These are phyloP conservation scores for Lacanobia wlatinum DNA, from an alignment of 2,888 invertebrate species.

Conservation along the genomic window DNA sequence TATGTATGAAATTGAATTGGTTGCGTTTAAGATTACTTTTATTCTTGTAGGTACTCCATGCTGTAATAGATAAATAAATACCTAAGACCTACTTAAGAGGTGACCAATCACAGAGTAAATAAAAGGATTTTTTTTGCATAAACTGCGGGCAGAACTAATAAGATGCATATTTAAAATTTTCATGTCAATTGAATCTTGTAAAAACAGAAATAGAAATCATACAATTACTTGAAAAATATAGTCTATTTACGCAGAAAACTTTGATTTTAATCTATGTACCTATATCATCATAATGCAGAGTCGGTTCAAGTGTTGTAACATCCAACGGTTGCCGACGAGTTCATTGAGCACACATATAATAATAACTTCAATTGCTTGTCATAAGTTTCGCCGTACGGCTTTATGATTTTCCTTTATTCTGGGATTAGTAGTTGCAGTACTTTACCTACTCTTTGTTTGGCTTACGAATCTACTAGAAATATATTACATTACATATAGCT, in stretches of 20 bases:
- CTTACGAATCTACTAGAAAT: constrained; percentile 28
- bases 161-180: not conserved
- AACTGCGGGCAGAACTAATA: not conserved
- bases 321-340: constrained; percentile 32
- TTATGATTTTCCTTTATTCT: constrained; percentile 56
- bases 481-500: constrained; percentile 48
- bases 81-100: not conserved
- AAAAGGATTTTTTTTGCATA: not conserved
- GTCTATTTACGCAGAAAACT: not conserved
- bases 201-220: not conserved
- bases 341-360: constrained; percentile 49
- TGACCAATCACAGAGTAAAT: constrained; percentile 7
- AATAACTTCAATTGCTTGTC: constrained; percentile 61
- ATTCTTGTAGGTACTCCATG: not conserved
- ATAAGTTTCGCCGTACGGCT: constrained; percentile 47
- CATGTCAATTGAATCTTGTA: too few species aligned
- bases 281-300: not conserved
- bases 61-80: not conserved
- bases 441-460: constrained; percentile 24
- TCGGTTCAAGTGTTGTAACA: constrained; percentile 19
- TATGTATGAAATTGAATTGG: constrained; percentile 35
- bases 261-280: constrained; percentile 18
- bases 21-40: constrained; percentile 13
- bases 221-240: not conserved
- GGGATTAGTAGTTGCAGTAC: constrained; percentile 17